Evolutionary conservation across 2,888 invertebrate species (phyloP).

Genomic region (Brachylomia viminalis): DNA sequence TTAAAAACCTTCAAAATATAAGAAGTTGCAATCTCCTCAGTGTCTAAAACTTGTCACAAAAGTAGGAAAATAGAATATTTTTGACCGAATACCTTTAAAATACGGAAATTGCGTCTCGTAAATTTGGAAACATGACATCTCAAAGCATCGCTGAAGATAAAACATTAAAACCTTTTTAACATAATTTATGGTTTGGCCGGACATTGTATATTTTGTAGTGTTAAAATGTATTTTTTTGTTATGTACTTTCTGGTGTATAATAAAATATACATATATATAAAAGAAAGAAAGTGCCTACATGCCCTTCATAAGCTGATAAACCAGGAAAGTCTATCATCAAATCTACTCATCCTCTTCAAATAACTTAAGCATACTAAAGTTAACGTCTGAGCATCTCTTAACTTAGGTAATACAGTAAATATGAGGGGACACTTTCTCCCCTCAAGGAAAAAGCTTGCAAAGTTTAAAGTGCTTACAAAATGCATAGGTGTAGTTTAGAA

Average conservation of each 20-base stretch:
- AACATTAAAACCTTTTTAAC: neutral
- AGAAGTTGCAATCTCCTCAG: neutral
- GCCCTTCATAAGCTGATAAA: neutral
- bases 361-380: slow-evolving; percentile 29
- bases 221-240: too few relatives aligned
- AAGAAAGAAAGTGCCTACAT: slow-evolving; percentile 11
- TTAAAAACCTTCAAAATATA: neutral
- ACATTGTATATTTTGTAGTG: too few relatives aligned
- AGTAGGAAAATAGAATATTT: neutral
- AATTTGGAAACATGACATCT: neutral
- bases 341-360: slow-evolving; percentile 20
- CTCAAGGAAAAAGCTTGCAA: slow-evolving; percentile 34
- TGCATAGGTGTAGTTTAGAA: slow-evolving; percentile 13
- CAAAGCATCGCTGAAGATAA: neutral
- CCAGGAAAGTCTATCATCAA: slow-evolving; percentile 12
- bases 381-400: slow-evolving; percentile 10
- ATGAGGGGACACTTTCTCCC: slow-evolving; percentile 40
- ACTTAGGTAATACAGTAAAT: slow-evolving; percentile 10
- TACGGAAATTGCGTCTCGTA: neutral
- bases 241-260: too few relatives aligned
- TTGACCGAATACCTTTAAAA: neutral
- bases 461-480: slow-evolving; percentile 35
- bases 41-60: neutral
- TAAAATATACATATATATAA: too few relatives aligned
- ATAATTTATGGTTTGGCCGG: neutral